Percentiles rank a stretch among this genome's conserved stretches.
phyloP scores from a whole-genome alignment of 2,888 invertebrate genomes.

The Blera fallax region DNA sequence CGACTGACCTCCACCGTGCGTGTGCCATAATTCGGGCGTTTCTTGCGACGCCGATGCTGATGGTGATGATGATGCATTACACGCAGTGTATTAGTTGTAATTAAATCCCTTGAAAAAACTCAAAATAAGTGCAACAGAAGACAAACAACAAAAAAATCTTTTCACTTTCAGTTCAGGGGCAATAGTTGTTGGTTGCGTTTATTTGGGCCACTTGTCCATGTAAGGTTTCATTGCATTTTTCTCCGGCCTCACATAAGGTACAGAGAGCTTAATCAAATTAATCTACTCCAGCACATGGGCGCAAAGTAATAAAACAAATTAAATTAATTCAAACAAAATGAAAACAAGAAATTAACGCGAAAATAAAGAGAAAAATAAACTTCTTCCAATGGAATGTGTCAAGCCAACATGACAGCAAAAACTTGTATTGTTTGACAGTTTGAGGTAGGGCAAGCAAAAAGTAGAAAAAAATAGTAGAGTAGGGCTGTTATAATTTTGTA shows the following conservation, averaged over 20 bases:
- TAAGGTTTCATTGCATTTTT: slow-evolving; percentile 30
- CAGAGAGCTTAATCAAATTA: not conserved
- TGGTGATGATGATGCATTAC: slow-evolving; percentile 75
- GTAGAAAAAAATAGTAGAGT: not conserved
- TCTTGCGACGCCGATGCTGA: slow-evolving; percentile 84
- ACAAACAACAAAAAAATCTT: slow-evolving; percentile 26
- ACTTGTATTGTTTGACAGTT: slow-evolving; percentile 68
- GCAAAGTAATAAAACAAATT: not conserved
- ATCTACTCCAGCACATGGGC: not conserved
- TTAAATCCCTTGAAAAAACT: not conserved
- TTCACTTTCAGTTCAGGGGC: slow-evolving; percentile 59
- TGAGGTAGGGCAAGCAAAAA: slow-evolving; percentile 30
- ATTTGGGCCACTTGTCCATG: slow-evolving; percentile 42
- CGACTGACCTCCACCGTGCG: slow-evolving; percentile 89
- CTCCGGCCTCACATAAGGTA: not conserved
- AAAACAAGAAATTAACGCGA: slow-evolving; percentile 43
- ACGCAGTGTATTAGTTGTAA: not conserved
- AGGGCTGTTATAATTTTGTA: slow-evolving; percentile 22
- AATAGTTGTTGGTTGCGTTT: slow-evolving; percentile 19
- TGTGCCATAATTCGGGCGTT: slow-evolving; percentile 85
- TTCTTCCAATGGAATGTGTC: slow-evolving; percentile 68
- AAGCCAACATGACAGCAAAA: slow-evolving; percentile 71
- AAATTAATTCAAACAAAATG: slow-evolving; percentile 27
- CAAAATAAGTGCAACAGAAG: not conserved
- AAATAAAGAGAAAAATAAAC: slow-evolving; percentile 52